These are phyloP conservation scores for Pseudorectes ferrugineus DNA, from an alignment of 2,113 vertebrate genomes.

Conservation along the genomic window DNA sequence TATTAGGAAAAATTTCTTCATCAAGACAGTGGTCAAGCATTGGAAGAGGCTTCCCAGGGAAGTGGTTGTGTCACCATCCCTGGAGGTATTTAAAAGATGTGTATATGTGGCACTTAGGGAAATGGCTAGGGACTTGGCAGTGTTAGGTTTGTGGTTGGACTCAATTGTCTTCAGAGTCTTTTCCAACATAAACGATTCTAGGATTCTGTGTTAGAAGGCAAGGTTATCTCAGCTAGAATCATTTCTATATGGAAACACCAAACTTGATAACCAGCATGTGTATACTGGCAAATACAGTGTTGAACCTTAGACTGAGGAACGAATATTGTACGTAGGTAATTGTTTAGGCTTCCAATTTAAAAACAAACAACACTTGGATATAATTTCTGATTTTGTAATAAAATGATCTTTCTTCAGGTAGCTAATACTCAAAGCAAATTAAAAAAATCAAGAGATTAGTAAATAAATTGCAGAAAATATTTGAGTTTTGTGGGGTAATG, in stretches of 20 bases:
- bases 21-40: not conserved
- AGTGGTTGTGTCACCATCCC: not conserved
- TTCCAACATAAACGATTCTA: not conserved
- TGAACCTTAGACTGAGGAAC: not conserved
- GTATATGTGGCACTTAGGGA: not conserved
- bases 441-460: not conserved
- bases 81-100: not conserved
- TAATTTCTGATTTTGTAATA: not conserved
- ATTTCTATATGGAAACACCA: not conserved
- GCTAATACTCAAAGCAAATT: not conserved
- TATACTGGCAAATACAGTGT: not conserved
- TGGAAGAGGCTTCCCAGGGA: not conserved
- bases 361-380: not conserved
- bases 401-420: not conserved
- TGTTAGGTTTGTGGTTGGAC: rapidly evolving
- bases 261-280: not conserved
- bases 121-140: not conserved
- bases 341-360: not conserved
- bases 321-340: not conserved
- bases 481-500: not conserved
- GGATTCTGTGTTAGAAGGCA: not conserved
- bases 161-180: not conserved
- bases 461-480: not conserved
- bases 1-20: not conserved
- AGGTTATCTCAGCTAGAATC: not conserved